Evolutionary conservation across 2,888 invertebrate genomes (phyloP), one percentile per base, ranked within the genome.

Genomic region (Frankliniella fusca): DNA sequence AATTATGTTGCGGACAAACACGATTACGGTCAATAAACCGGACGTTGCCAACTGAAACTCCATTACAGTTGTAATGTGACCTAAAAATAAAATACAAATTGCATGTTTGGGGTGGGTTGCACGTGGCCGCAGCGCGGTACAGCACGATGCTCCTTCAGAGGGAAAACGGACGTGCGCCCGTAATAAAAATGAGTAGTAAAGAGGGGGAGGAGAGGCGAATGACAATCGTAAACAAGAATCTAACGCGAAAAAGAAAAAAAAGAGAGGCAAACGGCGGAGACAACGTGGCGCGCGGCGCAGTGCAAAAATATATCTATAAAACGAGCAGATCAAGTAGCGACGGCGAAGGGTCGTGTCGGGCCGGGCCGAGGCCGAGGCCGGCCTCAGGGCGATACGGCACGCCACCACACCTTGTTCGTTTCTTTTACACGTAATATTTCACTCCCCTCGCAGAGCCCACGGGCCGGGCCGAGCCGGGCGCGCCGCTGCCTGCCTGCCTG

Each of bases 181-280:
- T 76, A 27, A 76, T 76, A 76, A 76, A 76, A 76, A 23, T 12
- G 70, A 12, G 70, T 27, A n/a, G 70, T 76, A 76, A 76, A 76
- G 70, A n/a, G 61, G 20, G 38, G 38, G 27, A 76, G 70, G 61
- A 18, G 20, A 27, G 70, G 70, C 27, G 70, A 76, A 76, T 76
- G 70, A 76, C 70, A 76, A 76, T 76, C 70, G 70, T 76, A 76
- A 76, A 76, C 70, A 23, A 12, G 70, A 76, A 76, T 76, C 70
- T 27, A 70, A 23, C 23, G 23, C 23, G 11, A 8, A 23, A 76
- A 12, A 23, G 12, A 76, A 23, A 76, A 23, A 76, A 27, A 15
- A 15, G 54, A 1, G 18, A 20, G 15, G 54, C 15, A 15, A 1
- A 15, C 5, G 15, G 15, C 5, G 54, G 15, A 20, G 54, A 20